Evolutionary conservation across 1,140 invertebrate genomes (phyloP).

Genomic region (Doryteuthis pealeii): DNA sequence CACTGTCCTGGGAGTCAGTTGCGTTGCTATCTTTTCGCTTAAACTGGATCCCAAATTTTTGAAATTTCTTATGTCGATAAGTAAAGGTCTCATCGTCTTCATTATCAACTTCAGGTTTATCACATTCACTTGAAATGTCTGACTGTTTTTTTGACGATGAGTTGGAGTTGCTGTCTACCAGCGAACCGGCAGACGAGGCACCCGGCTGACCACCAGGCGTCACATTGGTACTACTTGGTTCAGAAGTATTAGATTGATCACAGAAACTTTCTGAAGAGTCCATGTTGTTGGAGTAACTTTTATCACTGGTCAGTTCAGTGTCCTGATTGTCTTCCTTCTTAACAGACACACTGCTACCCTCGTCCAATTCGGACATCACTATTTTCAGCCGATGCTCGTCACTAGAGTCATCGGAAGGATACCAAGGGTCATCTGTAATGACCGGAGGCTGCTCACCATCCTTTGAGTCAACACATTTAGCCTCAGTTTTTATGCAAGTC

Average conservation of each 20-base stretch:
- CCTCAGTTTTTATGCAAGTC: slow-evolving; percentile 3
- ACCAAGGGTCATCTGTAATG: background rate
- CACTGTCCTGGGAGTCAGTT: background rate
- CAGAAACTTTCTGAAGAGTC: slow-evolving; percentile 9
- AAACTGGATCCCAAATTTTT: slow-evolving; percentile 8
- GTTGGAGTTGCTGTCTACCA: background rate
- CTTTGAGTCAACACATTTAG: slow-evolving; percentile 1
- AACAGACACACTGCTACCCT: background rate
- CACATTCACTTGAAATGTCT: background rate
- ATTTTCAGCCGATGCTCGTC: slow-evolving; percentile 12
- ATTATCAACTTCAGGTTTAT: background rate
- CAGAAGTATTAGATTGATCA: background rate
- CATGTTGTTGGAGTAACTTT: background rate
- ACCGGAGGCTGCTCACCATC: background rate
- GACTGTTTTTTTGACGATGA: background rate
- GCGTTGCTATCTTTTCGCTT: slow-evolving; percentile 8
- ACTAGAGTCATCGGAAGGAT: slow-evolving; percentile 7
- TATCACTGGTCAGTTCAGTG: slow-evolving; percentile 1
- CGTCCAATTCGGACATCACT: background rate
- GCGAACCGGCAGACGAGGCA: too few relatives aligned
- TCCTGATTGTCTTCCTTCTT: background rate
- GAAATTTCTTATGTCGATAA: slow-evolving; percentile 10
- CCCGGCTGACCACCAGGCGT: background rate
- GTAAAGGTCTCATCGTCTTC: background rate
- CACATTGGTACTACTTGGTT: background rate